phyloP scores from a whole-genome alignment of 2,113 vertebrate genomes.

The Smithornis capensis region DNA sequence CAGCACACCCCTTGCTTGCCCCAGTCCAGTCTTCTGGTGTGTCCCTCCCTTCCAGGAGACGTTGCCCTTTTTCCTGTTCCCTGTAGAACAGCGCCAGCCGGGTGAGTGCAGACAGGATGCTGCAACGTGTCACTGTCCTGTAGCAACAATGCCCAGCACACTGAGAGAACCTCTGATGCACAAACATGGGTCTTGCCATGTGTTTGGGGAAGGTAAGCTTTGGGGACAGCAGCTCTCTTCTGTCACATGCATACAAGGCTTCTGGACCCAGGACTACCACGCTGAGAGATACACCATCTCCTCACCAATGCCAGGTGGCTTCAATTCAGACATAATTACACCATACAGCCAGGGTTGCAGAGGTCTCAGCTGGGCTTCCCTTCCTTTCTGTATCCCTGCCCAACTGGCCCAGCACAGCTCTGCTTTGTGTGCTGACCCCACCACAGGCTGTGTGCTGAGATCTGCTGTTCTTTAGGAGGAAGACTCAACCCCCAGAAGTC shows the following conservation, averaged over 20 bases:
- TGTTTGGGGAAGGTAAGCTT: not conserved
- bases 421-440: not conserved
- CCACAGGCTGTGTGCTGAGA: not conserved
- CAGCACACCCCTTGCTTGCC: not conserved
- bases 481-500: not conserved
- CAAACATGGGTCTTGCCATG: not conserved
- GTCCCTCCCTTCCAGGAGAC: not conserved
- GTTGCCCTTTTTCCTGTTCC: not conserved
- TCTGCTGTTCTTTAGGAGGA: not conserved
- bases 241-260: not conserved
- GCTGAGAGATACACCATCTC: not conserved
- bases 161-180: not conserved
- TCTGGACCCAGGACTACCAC: not conserved
- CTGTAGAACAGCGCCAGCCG: not conserved
- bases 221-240: not conserved
- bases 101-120: not conserved
- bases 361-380: not conserved
- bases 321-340: not conserved
- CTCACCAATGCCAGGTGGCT: not conserved
- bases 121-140: not conserved
- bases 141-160: not conserved
- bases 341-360: not conserved
- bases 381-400: not conserved
- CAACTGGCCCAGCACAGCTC: not conserved
- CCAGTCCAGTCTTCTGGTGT: not conserved